Evolutionary conservation across 2,888 invertebrate genomes (phyloP).

Genomic region (Yponomeuta sedellus): DNA sequence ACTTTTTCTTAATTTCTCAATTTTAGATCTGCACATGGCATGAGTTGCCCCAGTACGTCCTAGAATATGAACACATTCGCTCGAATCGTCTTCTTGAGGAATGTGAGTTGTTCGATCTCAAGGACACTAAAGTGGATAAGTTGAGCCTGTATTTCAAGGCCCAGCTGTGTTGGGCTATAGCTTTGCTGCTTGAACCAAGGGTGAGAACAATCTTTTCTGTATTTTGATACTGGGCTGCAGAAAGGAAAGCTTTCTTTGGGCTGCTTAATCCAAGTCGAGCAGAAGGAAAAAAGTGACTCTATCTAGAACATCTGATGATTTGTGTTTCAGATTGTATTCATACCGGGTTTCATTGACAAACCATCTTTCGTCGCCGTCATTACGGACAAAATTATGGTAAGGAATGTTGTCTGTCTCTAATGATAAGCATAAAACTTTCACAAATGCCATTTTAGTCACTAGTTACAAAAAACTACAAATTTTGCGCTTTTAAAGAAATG

Average conservation of each 20-base stretch:
- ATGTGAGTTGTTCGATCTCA: slow-evolving; percentile 41
- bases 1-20: slow-evolving; percentile 14
- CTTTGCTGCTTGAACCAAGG: slow-evolving; percentile 52
- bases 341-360: slow-evolving; percentile 37
- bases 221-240: neutral
- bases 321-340: slow-evolving; percentile 45
- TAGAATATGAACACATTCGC: slow-evolving; percentile 41
- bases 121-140: slow-evolving; percentile 32
- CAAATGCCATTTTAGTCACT: too few species aligned
- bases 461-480: too few species aligned
- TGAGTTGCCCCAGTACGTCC: slow-evolving; percentile 31
- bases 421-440: too few species aligned
- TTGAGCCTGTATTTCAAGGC: slow-evolving; percentile 48
- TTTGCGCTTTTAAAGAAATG: too few species aligned
- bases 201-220: slow-evolving; percentile 27
- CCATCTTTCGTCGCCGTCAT: slow-evolving; percentile 40
- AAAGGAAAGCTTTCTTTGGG: too few species aligned
- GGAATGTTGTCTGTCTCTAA: neutral
- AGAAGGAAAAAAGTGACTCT: too few species aligned
- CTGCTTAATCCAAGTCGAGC: too few species aligned
- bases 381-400: slow-evolving; percentile 59
- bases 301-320: neutral
- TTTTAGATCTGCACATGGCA: slow-evolving; percentile 52
- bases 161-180: slow-evolving; percentile 65
- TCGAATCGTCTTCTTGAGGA: slow-evolving; percentile 34